phyloP scores from a whole-genome alignment of 2,888 invertebrate genomes.

The Heteromyza rotundicornis region DNA sequence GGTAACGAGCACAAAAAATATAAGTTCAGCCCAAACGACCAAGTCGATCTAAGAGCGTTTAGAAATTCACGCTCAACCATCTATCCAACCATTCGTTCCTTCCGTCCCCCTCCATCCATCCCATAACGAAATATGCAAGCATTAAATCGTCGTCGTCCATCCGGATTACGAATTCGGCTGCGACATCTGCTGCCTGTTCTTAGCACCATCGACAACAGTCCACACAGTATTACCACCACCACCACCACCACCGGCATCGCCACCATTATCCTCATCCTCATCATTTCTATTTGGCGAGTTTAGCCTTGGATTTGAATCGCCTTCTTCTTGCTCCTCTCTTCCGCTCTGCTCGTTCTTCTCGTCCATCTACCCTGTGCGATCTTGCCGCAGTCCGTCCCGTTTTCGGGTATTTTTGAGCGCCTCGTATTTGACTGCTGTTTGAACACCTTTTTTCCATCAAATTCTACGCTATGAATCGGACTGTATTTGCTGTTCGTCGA shows the following conservation, averaged over 20 bases:
- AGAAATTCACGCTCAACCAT: background rate
- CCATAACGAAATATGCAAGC: background rate
- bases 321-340: background rate
- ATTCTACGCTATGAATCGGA: background rate
- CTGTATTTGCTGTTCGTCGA: conserved; percentile 4
- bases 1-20: background rate
- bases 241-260: background rate
- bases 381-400: background rate
- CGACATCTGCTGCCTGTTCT: conserved; percentile 31
- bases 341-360: conserved; percentile 1
- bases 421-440: conserved; percentile 38
- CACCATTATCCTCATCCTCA: background rate
- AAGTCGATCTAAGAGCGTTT: background rate
- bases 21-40: background rate
- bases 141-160: conserved; percentile 18
- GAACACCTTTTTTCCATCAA: conserved; percentile 37
- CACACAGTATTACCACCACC: too few relatives aligned
- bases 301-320: background rate
- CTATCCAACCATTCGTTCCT: too few relatives aligned
- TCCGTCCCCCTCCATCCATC: too few relatives aligned
- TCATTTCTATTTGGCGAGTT: background rate
- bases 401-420: background rate
- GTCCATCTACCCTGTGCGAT: background rate
- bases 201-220: background rate
- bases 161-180: conserved; percentile 35